Conservation (phyloP, 2,888 invertebrate genomes). For the Polyommatus icarus region DNA sequence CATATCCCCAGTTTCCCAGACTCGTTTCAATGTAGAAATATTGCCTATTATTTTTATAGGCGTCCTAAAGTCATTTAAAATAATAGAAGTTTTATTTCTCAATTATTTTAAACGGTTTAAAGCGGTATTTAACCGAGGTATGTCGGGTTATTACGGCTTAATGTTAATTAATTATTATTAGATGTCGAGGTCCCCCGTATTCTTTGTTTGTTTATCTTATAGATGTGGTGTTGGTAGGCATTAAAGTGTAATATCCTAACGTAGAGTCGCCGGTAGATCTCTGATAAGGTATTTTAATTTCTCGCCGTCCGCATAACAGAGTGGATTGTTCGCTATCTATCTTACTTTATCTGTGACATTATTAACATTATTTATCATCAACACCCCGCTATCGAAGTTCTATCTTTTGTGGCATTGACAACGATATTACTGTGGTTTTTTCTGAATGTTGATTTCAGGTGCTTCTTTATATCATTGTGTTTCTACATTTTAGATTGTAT, state of each 20-base stretch:
- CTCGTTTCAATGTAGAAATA: slow-evolving; percentile 10
- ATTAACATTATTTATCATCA: slow-evolving; percentile 14
- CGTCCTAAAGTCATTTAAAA: slow-evolving; percentile 16
- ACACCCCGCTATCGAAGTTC: not conserved
- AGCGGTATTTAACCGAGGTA: slow-evolving; percentile 12
- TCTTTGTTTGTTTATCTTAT: slow-evolving; percentile 8
- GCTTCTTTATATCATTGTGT: not conserved
- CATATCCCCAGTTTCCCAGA: not conserved
- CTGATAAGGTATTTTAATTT: slow-evolving; percentile 25
- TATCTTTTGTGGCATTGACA: not conserved
- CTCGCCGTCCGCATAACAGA: not conserved
- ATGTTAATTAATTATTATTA: slow-evolving; percentile 31
- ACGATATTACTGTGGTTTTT: not conserved
- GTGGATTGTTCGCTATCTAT: slow-evolving; percentile 9
- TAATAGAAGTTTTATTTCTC: slow-evolving; percentile 31
- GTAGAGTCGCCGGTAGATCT: slow-evolving; percentile 5
- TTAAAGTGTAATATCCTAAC: slow-evolving; percentile 1
- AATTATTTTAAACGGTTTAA: slow-evolving; percentile 23
- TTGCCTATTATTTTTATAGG: slow-evolving; percentile 26
- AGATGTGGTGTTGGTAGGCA: not conserved
- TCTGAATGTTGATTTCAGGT: not conserved
- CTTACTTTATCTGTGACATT: slow-evolving; percentile 20
- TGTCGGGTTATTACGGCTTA: slow-evolving; percentile 14
- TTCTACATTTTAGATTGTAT: not conserved
- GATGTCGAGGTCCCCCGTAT: not conserved